Evolutionary conservation across 2,888 invertebrate genomes (phyloP), one percentile per base, ranked within the genome.

Genomic region (Brachypalpus laphriformis): DNA sequence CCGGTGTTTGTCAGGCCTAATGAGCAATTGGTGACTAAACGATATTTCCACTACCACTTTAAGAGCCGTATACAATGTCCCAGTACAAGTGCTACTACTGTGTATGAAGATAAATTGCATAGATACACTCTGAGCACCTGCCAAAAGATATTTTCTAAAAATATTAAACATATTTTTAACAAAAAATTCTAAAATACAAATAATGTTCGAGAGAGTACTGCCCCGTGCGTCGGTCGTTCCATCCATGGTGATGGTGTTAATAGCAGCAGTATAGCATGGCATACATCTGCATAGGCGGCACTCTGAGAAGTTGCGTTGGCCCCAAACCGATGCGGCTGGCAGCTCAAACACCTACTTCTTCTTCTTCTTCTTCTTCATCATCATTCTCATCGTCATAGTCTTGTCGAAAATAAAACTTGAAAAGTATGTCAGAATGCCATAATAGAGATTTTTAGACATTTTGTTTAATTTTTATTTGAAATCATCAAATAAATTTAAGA

Each of bases 341-440:
- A 18, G 42, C 59, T 28, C 31, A 42, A 65, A 31, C 57, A 82
- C 72, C 80, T 51, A 57, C 40, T 70, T 61, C 42, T 14, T 37
- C 37, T 45, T 47, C n/a, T 51, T 72, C 37, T 42, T 16, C 59
- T 34, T 31, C 6, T n/a, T n/a, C n/a, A n/a, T n/a, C n/a, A n/a
- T n/a, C n/a, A n/a, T n/a, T n/a, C n/a, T n/a, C n/a, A n/a, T n/a
- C n/a, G n/a, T n/a, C n/a, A 20, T n/a, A 2, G 56, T 31, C 22
- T 37, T 16, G 59, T 85, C 66, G 61, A 85, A 85, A 85, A 81
- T 85, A 81, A 85, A 80, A 85, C 70, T 47, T 22, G 9, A n/a
- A 83, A 83, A 85, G 57, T 85, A 75, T 85, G 83, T 80, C 83
- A 85, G 74, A 85, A 45, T 65, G 65, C 74, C 81, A 80, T 75